Conservation (phyloP, 2,797 vertebrate genomes). For the Chelon auratus region DNA sequence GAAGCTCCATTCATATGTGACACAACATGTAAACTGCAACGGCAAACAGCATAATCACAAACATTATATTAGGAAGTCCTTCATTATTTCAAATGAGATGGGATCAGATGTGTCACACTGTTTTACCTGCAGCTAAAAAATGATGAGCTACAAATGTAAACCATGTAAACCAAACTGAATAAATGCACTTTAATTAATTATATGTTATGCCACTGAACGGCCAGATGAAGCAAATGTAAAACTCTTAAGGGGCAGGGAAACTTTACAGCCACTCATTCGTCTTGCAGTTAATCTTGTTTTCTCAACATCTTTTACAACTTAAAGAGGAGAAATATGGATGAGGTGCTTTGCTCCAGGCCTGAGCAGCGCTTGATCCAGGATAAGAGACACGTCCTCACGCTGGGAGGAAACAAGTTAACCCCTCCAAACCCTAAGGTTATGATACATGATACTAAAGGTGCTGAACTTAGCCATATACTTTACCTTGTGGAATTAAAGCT, state of each 20-base stretch:
- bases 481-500: constrained; percentile 63
- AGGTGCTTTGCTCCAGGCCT: constrained; percentile 70
- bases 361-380: constrained; percentile 72
- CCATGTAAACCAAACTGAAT: constrained; percentile 66
- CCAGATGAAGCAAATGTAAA: constrained; percentile 16
- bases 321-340: constrained; percentile 65
- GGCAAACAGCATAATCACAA: constrained; percentile 26
- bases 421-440: constrained; percentile 70
- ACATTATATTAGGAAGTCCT: constrained; percentile 16
- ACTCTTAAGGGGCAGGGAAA: constrained; percentile 7
- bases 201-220: background rate
- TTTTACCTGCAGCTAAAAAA: constrained; percentile 25
- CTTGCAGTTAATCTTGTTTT: constrained; percentile 65
- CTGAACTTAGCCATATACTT: constrained; percentile 69
- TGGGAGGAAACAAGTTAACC: constrained; percentile 76
- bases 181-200: constrained; percentile 8
- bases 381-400: constrained; percentile 70
- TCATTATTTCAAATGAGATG: constrained; percentile 22
- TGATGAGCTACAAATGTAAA: constrained; percentile 29
- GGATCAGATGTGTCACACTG: background rate
- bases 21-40: constrained; percentile 5
- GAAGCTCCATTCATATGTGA: constrained; percentile 14
- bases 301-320: constrained; percentile 66
- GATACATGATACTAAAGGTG: constrained; percentile 71
- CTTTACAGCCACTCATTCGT: constrained; percentile 43